A percentile compares a stretch with the other conserved stretches of the same genome.
phyloP scores from a whole-genome alignment of 2,797 vertebrate species.

The Cryptoprocta ferox region DNA sequence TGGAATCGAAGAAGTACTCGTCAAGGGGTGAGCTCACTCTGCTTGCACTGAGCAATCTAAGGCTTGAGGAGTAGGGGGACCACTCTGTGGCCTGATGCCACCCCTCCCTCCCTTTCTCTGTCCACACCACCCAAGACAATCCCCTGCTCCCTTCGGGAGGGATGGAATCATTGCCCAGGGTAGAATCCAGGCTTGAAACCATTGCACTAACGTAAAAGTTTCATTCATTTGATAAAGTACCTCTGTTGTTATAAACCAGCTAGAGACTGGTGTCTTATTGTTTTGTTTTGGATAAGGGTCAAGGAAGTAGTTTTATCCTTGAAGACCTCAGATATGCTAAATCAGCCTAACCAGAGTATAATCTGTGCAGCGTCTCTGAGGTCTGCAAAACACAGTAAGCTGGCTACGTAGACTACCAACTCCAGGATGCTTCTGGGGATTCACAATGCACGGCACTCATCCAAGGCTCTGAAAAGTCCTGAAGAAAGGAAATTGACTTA shows the following conservation, averaged over 20 bases:
- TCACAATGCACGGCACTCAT: not conserved
- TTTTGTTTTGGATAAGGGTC: not conserved
- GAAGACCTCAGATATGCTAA: not conserved
- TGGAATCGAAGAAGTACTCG: not conserved
- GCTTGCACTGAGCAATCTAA: conserved; percentile 56
- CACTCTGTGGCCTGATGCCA: not conserved
- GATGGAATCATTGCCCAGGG: not conserved
- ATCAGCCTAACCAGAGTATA: not conserved
- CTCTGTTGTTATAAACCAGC: conserved; percentile 53
- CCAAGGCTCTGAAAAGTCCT: conserved; percentile 44
- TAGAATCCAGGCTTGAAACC: not conserved
- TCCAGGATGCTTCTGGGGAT: not conserved
- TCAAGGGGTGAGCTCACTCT: not conserved
- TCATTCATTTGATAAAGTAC: conserved; percentile 46
- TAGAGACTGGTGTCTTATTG: conserved; percentile 27
- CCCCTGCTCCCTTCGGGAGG: not conserved
- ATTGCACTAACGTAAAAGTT: not conserved
- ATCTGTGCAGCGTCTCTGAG: not conserved
- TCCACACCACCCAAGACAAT: not conserved
- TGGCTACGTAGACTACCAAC: not conserved
- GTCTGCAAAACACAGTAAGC: not conserved
- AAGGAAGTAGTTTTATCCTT: not conserved
- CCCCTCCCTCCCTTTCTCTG: no score
- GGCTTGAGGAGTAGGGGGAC: not conserved
- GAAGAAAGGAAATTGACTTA: not conserved